Evolutionary conservation across 2,113 vertebrate genomes (phyloP).

Genomic region (Solenodon paradoxus): DNA sequence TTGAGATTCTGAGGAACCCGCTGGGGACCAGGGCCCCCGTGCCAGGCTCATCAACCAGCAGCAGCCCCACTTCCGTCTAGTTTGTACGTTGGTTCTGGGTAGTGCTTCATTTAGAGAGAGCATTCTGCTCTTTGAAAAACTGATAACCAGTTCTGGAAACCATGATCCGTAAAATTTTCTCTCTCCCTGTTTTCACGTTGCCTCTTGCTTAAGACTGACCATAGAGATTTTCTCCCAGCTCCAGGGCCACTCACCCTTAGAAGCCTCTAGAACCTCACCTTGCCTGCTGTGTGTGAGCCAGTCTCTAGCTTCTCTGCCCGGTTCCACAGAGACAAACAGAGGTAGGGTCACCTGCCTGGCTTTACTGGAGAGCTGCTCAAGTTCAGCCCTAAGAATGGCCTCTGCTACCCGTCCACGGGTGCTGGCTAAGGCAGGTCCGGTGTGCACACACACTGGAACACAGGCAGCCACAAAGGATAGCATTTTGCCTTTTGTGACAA

Average conservation of each 20-base stretch:
- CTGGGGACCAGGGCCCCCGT: not conserved
- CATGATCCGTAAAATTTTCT: not conserved
- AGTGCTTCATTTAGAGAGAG: not conserved
- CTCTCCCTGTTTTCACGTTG: not conserved
- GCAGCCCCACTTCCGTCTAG: not conserved
- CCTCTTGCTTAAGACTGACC: not conserved
- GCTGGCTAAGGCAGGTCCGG: too few species aligned
- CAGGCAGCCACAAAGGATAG: too few species aligned
- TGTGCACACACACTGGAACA: too few species aligned
- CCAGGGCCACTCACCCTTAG: too few species aligned
- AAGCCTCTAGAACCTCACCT: not conserved
- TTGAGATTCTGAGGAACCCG: not conserved
- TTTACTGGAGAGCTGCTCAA: not conserved
- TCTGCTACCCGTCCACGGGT: too few species aligned
- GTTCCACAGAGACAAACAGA: not conserved
- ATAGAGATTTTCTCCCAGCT: not conserved
- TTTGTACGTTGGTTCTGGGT: not conserved
- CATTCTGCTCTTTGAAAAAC: not conserved
- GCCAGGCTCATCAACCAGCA: rapidly evolving
- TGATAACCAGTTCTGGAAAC: not conserved
- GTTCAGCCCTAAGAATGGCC: not conserved
- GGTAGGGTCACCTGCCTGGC: too few species aligned
- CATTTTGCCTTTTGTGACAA: too few species aligned
- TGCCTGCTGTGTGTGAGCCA: too few species aligned
- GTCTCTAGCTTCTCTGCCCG: not conserved